Evolutionary conservation across 2,113 vertebrate species (phyloP).

Genomic region (Elachura formosa): DNA sequence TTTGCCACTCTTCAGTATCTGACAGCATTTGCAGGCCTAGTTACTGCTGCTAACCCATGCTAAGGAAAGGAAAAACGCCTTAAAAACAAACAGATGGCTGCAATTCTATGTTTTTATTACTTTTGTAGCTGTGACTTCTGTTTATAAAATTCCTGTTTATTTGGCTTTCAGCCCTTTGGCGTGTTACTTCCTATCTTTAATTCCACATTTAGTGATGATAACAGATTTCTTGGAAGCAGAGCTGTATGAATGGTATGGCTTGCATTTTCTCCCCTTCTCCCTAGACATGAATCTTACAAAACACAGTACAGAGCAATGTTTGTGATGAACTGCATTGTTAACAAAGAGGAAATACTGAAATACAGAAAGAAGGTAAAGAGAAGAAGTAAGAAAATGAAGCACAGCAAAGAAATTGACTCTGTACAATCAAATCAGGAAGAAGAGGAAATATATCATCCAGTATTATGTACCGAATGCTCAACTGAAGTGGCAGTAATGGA

Average conservation of each 20-base stretch:
- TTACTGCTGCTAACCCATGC: neutral
- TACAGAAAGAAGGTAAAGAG: conserved; percentile 79
- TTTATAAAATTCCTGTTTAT: neutral
- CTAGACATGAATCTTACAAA: conserved; percentile 91
- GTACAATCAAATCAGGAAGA: conserved; percentile 45
- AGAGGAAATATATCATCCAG: conserved; percentile 88
- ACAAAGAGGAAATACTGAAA: conserved; percentile 84
- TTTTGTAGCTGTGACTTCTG: neutral
- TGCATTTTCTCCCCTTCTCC: conserved; percentile 44
- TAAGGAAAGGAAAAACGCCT: neutral
- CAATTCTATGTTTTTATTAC: neutral
- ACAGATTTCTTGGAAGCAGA: neutral
- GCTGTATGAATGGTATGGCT: neutral
- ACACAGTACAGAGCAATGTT: conserved; percentile 98
- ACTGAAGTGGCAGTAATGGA: conserved; percentile 94
- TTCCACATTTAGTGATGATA: neutral
- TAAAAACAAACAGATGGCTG: neutral
- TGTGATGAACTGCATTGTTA: conserved; percentile 94
- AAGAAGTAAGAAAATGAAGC: conserved; percentile 69
- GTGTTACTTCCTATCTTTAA: neutral
- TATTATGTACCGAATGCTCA: conserved; percentile 87
- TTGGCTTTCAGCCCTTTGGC: neutral
- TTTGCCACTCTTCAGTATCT: neutral
- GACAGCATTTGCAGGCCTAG: neutral
- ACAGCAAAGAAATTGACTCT: neutral